These are phyloP conservation scores for Drepana arcuata DNA, from an alignment of 1,140 invertebrate species.

Conservation along the genomic window DNA sequence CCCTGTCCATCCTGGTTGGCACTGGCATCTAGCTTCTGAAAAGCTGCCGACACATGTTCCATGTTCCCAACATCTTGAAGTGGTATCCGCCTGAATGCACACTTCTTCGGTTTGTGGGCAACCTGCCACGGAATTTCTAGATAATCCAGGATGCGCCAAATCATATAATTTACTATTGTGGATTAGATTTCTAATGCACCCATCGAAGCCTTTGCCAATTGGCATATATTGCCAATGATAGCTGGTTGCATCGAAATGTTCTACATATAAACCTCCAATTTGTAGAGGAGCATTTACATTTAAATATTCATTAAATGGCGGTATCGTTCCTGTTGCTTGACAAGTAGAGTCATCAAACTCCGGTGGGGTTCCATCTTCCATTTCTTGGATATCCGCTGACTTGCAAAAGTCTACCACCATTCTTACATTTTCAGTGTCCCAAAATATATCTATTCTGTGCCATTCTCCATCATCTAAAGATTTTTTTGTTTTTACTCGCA, in stretches of 20 bases:
- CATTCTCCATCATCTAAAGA: conserved; percentile 94
- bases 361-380: conserved; percentile 88
- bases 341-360: conserved; percentile 91
- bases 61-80: conserved; percentile 89
- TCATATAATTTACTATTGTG: conserved; percentile 97
- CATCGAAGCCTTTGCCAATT: conserved; percentile 90
- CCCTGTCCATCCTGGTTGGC: conserved; percentile 93
- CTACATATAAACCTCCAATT: conserved; percentile 91
- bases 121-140: conserved; percentile 86
- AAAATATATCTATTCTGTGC: conserved; percentile 96
- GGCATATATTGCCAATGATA: conserved; percentile 92
- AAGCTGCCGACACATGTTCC: conserved; percentile 94
- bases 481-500: conserved; percentile 90
- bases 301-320: conserved; percentile 96
- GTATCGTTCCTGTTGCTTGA: conserved; percentile 89
- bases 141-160: conserved; percentile 88
- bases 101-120: conserved; percentile 93
- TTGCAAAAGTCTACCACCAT: conserved; percentile 95
- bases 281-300: conserved; percentile 97
- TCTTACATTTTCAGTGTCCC: conserved; percentile 92
- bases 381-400: conserved; percentile 87
- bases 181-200: conserved; percentile 95
- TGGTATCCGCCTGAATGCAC: conserved; percentile 86
- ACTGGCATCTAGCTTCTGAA: conserved; percentile 90
- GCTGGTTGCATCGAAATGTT: conserved; percentile 87